phyloP scores from a whole-genome alignment of 2,797 vertebrate species.

The Yasuhikotakia modesta region DNA sequence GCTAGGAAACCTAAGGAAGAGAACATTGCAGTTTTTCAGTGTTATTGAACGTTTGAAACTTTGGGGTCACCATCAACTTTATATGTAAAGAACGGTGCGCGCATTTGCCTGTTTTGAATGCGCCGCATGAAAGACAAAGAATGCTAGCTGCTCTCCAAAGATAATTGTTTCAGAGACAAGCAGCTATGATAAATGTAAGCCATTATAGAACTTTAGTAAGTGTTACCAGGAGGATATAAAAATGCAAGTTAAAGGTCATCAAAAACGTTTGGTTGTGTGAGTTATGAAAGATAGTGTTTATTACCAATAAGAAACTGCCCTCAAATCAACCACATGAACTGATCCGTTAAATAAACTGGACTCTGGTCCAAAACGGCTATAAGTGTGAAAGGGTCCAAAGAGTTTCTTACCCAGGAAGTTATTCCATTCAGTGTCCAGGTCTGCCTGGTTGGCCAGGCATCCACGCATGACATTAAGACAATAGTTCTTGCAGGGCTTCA shows the following conservation, averaged over 20 bases:
- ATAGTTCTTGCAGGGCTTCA: constrained; percentile 96
- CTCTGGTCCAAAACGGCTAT: not conserved
- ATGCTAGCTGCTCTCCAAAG: not conserved
- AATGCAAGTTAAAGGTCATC: too few species aligned
- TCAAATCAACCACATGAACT: not conserved
- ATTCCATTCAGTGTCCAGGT: constrained; percentile 94
- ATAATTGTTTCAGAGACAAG: not conserved
- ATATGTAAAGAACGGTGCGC: too few species aligned
- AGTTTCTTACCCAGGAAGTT: constrained; percentile 89
- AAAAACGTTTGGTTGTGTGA: not conserved
- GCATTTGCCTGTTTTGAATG: not conserved
- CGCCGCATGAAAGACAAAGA: not conserved
- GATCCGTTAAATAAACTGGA: too few species aligned
- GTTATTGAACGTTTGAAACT: not conserved
- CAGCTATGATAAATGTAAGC: not conserved
- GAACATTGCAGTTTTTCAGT: not conserved
- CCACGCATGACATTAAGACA: constrained; percentile 96
- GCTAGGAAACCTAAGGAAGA: not conserved
- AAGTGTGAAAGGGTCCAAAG: too few species aligned
- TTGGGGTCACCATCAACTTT: too few species aligned
- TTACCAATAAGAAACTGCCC: not conserved
- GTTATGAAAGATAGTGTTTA: not conserved
- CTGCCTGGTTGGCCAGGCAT: constrained; percentile 94
- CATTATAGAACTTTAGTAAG: not conserved
- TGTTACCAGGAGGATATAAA: not conserved